These are phyloP conservation scores for Dryococelus australis DNA, from an alignment of 2,888 invertebrate species.

Conservation along the genomic window DNA sequence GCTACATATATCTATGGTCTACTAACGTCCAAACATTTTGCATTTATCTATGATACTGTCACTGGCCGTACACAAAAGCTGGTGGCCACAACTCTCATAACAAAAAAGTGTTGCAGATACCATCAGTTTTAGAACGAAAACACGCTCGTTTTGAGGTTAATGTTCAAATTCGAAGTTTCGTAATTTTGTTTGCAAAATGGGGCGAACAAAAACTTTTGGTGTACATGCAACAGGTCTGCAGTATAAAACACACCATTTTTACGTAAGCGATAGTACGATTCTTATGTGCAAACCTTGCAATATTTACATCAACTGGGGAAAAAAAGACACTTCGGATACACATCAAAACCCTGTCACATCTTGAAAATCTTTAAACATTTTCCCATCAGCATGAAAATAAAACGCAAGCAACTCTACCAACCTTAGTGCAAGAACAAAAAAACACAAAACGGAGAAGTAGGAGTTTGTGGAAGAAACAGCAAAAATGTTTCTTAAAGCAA, in stretches of 20 bases:
- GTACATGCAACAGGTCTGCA: not conserved
- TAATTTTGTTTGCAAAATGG: not conserved
- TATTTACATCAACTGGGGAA: not conserved
- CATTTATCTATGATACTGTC: not conserved
- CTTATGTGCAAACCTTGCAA: not conserved
- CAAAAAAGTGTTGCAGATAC: no score
- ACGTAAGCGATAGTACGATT: not conserved
- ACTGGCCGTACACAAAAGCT: no score
- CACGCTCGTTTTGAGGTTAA: no score
- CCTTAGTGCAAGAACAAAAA: not conserved
- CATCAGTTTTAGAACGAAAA: no score
- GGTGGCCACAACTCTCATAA: no score
- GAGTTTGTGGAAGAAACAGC: slow-evolving; percentile 9
- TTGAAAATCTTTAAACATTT: not conserved
- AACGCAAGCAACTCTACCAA: not conserved
- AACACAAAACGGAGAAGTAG: not conserved
- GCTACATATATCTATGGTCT: no score
- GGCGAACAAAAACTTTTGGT: not conserved
- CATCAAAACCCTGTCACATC: not conserved
- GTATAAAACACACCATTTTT: not conserved
- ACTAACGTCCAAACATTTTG: not conserved
- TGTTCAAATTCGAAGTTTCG: not conserved
- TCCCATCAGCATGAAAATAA: not conserved
- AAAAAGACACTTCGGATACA: slow-evolving; percentile 30
- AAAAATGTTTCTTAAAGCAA: slow-evolving; percentile 2